Evolutionary conservation across 2,113 vertebrate genomes (phyloP).

Genomic region (Petrocephalus microphthalmus): DNA sequence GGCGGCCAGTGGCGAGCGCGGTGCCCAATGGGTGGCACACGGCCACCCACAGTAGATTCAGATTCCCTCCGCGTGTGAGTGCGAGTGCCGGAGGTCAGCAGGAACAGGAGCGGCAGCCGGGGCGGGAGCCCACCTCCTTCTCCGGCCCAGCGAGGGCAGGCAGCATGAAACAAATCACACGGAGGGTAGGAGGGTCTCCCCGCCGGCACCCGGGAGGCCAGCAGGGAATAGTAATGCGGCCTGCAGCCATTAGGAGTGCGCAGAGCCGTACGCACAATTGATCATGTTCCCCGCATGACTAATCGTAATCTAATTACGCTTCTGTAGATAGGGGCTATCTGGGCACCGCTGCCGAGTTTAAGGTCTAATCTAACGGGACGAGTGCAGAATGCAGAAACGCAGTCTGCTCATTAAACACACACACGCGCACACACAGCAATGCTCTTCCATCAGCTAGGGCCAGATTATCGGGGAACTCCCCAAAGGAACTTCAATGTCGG

Average conservation of each 20-base stretch:
- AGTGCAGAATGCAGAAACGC: background rate
- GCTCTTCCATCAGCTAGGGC: background rate
- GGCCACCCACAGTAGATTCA: background rate
- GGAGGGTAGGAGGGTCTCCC: background rate
- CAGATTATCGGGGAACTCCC: background rate
- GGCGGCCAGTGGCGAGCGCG: slow-evolving; percentile 41
- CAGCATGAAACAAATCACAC: slow-evolving; percentile 34
- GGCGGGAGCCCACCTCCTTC: background rate
- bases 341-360: background rate
- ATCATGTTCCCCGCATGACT: slow-evolving; percentile 11
- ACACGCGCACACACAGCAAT: background rate
- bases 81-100: background rate
- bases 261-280: background rate
- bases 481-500: background rate
- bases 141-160: slow-evolving; percentile 37
- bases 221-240: background rate
- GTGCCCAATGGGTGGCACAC: slow-evolving; percentile 50
- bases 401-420: background rate
- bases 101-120: background rate
- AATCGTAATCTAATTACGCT: slow-evolving; percentile 12
- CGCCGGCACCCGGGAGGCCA: background rate
- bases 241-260: background rate
- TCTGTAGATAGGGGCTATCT: slow-evolving; percentile 2
- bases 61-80: background rate
- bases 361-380: slow-evolving; percentile 9